Conservation (phyloP, 2,888 invertebrate species). For the Epinotia nisella region DNA sequence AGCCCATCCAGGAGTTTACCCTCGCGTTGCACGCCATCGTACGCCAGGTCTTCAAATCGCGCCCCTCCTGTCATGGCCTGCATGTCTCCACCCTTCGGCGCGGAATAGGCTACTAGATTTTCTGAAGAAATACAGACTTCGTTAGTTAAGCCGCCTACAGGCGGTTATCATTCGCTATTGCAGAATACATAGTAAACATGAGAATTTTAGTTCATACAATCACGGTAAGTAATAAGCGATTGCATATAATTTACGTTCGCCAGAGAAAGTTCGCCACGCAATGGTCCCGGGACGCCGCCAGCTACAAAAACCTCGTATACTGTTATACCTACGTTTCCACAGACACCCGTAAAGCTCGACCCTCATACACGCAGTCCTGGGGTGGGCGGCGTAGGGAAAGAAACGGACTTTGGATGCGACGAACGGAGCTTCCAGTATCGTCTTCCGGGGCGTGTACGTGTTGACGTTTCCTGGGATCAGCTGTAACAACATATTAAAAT, state of each 20-base stretch:
- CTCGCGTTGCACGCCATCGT: conserved; percentile 88
- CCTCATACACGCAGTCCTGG: conserved; percentile 95
- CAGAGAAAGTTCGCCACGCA: conserved; percentile 58
- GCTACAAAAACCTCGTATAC: conserved; percentile 54
- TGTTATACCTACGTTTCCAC: conserved; percentile 81
- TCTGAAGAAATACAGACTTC: conserved; percentile 80
- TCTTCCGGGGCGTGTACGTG: conserved; percentile 89
- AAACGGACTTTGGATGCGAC: conserved; percentile 94
- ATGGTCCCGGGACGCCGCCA: conserved; percentile 66
- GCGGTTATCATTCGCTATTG: conserved; percentile 60
- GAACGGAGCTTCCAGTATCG: conserved; percentile 92
- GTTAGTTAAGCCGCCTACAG: conserved; percentile 63
- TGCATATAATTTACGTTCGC: conserved; percentile 47
- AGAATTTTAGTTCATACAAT: conserved; percentile 13
- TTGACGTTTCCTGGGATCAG: conserved; percentile 90
- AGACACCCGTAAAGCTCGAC: conserved; percentile 95
- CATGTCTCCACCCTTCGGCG: conserved; percentile 87
- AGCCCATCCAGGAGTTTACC: conserved; percentile 87
- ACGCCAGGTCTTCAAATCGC: conserved; percentile 91
- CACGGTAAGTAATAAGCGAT: background rate
- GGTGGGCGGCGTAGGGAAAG: conserved; percentile 93
- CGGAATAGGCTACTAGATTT: conserved; percentile 87
- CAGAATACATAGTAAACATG: conserved; percentile 32
- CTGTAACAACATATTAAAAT: conserved; percentile 78
- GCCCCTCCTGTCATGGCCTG: conserved; percentile 87